Base-by-base conservation (phyloP, 2,888 invertebrate species). In the Hyposoter didymator region DNA sequence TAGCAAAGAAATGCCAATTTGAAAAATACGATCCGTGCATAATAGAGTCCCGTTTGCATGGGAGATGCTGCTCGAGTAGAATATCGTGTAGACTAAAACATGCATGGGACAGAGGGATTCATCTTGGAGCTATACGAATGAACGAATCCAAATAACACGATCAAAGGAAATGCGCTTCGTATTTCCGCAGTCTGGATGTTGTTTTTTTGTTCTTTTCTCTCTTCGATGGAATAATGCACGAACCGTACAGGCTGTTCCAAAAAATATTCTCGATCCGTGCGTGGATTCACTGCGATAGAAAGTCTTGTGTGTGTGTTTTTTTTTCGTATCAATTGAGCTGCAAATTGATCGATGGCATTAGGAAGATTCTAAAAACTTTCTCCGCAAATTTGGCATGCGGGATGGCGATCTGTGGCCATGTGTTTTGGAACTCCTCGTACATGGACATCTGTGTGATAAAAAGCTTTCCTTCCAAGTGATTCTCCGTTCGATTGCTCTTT, bases 71-170 rank as follows among this genome's bases (percentile, higher is more conserved):
- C 22, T n/a, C 22, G 17, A 52, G 55, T 67, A 43, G 28, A 22
- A 59, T 22, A 45, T 62, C 17, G 47, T 76, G 22, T 66, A 22
- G 39, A 39, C 39, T 19, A 28, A 76, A 22, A 35, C 17, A 55
- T 69, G 32, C 28, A 55, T 3, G 32, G 32, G 14, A 45, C 69
- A 64, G 66, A 17, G 17, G 19, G n/a, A 28, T n/a, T 14, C 12
- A 35, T 14, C n/a, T n/a, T 19, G 47, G n/a, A 32, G 12, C 7
- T 7, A 22, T 12, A 32, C 28, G 17, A 22, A 7, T 17, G 47
- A 32, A 64, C 32, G 59, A 69, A 59, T 78, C 14, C 19, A 43
- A 78, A n/a, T n/a, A n/a, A 69, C 8, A 45, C 19, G 59, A 69
- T 78, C 45, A 45, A 69, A n/a, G 10, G 35, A 19, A 47, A 78